These are phyloP conservation scores for Leptinotarsa juncta DNA, from an alignment of 2,888 invertebrate species.

Conservation along the genomic window DNA sequence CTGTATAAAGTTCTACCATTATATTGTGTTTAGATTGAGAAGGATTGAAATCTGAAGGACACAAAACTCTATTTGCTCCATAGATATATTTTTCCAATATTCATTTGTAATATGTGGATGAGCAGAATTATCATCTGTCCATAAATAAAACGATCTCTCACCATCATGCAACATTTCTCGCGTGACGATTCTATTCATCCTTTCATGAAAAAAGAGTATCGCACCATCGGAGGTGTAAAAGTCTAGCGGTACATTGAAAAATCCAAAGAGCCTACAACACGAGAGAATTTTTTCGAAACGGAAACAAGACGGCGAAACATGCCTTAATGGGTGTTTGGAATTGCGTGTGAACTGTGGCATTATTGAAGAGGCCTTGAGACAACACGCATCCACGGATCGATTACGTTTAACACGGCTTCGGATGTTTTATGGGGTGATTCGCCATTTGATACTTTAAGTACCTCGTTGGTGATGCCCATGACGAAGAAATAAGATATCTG, in stretches of 20 bases:
- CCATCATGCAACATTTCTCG: slow-evolving; percentile 3
- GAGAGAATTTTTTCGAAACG: slow-evolving; percentile 30
- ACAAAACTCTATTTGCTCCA: too few relatives aligned
- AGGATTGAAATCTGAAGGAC: too few relatives aligned
- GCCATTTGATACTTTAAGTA: slow-evolving; percentile 44
- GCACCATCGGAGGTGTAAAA: slow-evolving; percentile 40
- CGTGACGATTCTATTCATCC: slow-evolving; percentile 14
- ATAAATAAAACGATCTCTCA: background rate
- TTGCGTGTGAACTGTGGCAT: slow-evolving; percentile 41
- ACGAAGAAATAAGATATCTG: slow-evolving; percentile 1
- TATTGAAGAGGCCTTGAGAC: slow-evolving; percentile 43
- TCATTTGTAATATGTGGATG: too few relatives aligned
- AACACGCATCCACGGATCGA: slow-evolving; percentile 51
- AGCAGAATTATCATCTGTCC: background rate
- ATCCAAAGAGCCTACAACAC: slow-evolving; percentile 30
- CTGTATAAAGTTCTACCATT: too few relatives aligned
- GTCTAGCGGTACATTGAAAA: slow-evolving; percentile 38
- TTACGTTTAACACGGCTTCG: slow-evolving; percentile 39
- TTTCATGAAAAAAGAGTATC: slow-evolving; percentile 31
- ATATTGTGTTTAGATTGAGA: too few relatives aligned
- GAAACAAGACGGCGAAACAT: slow-evolving; percentile 38
- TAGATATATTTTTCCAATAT: too few relatives aligned
- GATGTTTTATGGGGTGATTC: slow-evolving; percentile 48
- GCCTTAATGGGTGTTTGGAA: slow-evolving; percentile 41
- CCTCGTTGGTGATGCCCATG: slow-evolving; percentile 15